A percentile compares a stretch with the other conserved stretches of the same genome.
Conservation (phyloP, 2,888 invertebrate species). For the Tinea trinotella region DNA sequence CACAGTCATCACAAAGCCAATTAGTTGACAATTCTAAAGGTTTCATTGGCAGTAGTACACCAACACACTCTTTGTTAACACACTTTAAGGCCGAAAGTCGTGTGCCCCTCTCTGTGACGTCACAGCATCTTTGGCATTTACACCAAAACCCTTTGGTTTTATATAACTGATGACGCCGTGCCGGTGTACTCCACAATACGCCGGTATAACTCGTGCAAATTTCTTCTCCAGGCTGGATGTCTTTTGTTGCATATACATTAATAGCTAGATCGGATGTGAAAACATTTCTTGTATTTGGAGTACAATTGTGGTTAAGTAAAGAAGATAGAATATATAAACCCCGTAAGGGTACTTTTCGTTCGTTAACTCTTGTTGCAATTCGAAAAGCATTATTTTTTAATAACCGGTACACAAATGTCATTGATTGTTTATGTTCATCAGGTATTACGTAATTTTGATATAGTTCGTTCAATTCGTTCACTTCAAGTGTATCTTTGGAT, state of each 20-base stretch:
- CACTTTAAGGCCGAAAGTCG: slow-evolving; percentile 69
- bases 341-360: slow-evolving; percentile 54
- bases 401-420: slow-evolving; percentile 65
- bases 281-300: slow-evolving; percentile 76
- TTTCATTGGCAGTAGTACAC: slow-evolving; percentile 64
- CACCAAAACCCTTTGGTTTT: slow-evolving; percentile 79
- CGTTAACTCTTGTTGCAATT: slow-evolving; percentile 41
- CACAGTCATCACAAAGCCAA: slow-evolving; percentile 75
- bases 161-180: slow-evolving; percentile 72
- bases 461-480: slow-evolving; percentile 64
- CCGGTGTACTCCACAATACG: slow-evolving; percentile 76
- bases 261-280: slow-evolving; percentile 69
- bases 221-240: slow-evolving; percentile 73
- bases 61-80: slow-evolving; percentile 59
- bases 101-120: slow-evolving; percentile 75
- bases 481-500: slow-evolving; percentile 42
- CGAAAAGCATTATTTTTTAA: slow-evolving; percentile 79
- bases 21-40: slow-evolving; percentile 53
- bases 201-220: slow-evolving; percentile 77
- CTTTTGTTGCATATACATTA: slow-evolving; percentile 69
- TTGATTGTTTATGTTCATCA: slow-evolving; percentile 62
- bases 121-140: slow-evolving; percentile 74
- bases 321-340: slow-evolving; percentile 77
- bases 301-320: slow-evolving; percentile 78
- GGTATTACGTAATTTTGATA: slow-evolving; percentile 52